phyloP scores from a whole-genome alignment of 2,888 invertebrate genomes.

The Leptura quadrifasciata region DNA sequence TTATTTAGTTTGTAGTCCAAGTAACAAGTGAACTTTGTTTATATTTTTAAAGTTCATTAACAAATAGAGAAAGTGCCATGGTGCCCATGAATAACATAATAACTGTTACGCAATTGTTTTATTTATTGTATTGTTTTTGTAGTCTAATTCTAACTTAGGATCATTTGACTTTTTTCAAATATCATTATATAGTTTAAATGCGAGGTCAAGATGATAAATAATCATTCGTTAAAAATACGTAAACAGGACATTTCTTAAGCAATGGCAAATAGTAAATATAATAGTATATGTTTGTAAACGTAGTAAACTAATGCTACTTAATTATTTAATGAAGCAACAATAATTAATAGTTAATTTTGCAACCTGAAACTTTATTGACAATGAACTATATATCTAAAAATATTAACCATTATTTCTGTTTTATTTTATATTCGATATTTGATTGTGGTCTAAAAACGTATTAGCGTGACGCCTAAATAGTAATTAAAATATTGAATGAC shows the following conservation, averaged over 20 bases:
- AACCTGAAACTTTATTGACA: constrained; percentile 10
- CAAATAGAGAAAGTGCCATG: constrained; percentile 23
- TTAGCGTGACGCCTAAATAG: too few species aligned
- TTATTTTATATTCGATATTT: too few species aligned
- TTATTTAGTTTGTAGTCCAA: background rate
- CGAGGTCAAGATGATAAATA: constrained; percentile 13
- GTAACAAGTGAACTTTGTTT: background rate
- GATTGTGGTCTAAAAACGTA: too few species aligned
- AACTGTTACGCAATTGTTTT: constrained; percentile 18
- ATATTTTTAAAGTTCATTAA: constrained; percentile 28
- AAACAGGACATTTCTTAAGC: background rate
- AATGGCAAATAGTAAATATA: background rate
- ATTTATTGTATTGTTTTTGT: constrained; percentile 21
- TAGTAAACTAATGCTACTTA: background rate
- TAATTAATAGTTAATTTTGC: constrained; percentile 1
- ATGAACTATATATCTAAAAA: constrained; percentile 12
- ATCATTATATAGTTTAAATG: background rate
- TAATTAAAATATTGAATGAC: too few species aligned
- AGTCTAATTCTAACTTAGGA: background rate
- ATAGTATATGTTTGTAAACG: background rate
- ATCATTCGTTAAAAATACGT: constrained; percentile 6
- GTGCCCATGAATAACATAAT: constrained; percentile 9
- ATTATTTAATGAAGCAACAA: constrained; percentile 12
- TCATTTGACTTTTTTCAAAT: constrained; percentile 6
- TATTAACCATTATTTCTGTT: background rate